Base-by-base conservation (phyloP, 2,113 vertebrate genomes). In the Physeter macrocephalus region DNA sequence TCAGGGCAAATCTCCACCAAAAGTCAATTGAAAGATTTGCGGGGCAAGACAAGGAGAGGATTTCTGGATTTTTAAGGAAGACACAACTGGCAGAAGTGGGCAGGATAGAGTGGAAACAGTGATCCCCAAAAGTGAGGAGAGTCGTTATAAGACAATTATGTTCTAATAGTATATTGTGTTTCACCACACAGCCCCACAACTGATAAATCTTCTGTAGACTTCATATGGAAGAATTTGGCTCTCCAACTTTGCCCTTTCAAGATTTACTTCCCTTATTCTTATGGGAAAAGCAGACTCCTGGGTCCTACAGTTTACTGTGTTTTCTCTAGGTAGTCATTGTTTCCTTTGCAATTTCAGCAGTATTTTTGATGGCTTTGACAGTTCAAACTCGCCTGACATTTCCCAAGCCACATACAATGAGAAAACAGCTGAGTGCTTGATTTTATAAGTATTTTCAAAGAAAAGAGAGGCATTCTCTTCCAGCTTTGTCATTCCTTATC, bases 371-470 rank as follows among this genome's bases (percentile, higher is more conserved):
- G 93, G 90, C 81, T 95, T 82, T 93, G 83, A 81, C 88, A 98
- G 94, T 97, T 97, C 90, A 66, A 59, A 97, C 69, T 95, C 36
- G 25, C 39, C 64, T 92, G 94, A 84, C 71, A 90, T 97, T 98
- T 98, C 94, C 97, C 92, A 97, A 97, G 82, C 97, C 96, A 39
- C 25, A 93, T 75, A 72, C 78, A 98, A 46, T 61, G 67, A 98
- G 46, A 71, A 96, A 98, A 98, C 17, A 97, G 96, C 84, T 57
- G 83, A 98, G 71, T 93, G 71, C 88, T 98, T 97, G 80, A 97
- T 97, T 98, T 98, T 88, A 11, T 93, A 98, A 96, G 80, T 96
- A 95, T 98, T 98, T 98, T 97, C 95, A 97, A 98, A 97, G 95
- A 96, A 91, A 88, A 97, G 85, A 95, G 66, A 97, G 46, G 52